Evolutionary conservation across 2,888 invertebrate species (phyloP).

Genomic region (Xestia ashworthii): DNA sequence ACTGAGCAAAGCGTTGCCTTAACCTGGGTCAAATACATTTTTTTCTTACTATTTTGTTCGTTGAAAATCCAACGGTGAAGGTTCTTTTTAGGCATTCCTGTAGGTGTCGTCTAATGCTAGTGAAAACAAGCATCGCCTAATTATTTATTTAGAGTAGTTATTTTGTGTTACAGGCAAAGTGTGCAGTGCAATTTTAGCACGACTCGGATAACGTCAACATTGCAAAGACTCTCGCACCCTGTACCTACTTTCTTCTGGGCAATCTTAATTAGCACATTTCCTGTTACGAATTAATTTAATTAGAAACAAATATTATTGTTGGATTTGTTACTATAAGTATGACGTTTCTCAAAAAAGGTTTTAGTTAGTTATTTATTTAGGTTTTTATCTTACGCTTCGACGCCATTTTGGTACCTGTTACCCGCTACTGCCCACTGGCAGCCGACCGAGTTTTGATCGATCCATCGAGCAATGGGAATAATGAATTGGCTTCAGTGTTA

Average conservation of each 20-base stretch:
- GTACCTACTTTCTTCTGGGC: background rate
- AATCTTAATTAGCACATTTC: constrained; percentile 26
- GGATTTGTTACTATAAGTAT: constrained; percentile 21
- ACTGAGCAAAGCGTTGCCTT: background rate
- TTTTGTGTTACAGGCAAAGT: constrained; percentile 17
- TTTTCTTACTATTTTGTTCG: background rate
- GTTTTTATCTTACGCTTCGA: constrained; percentile 46
- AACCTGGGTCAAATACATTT: background rate
- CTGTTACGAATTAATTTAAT: constrained; percentile 29
- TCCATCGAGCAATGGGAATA: constrained; percentile 55
- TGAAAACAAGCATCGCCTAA: background rate
- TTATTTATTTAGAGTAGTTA: background rate
- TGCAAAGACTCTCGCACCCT: background rate
- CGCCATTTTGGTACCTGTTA: constrained; percentile 24
- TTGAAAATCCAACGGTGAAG: background rate
- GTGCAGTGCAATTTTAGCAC: background rate
- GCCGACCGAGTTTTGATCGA: constrained; percentile 52
- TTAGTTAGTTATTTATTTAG: constrained; percentile 42
- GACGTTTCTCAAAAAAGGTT: constrained; percentile 35
- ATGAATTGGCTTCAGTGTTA: constrained; percentile 50
- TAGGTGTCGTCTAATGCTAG: background rate
- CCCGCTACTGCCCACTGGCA: constrained; percentile 41
- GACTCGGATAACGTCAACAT: background rate
- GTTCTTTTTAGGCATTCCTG: background rate
- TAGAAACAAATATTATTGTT: constrained; percentile 27